These are phyloP conservation scores for Tiliqua scincoides DNA, from an alignment of 2,113 vertebrate genomes.

Conservation along the genomic window DNA sequence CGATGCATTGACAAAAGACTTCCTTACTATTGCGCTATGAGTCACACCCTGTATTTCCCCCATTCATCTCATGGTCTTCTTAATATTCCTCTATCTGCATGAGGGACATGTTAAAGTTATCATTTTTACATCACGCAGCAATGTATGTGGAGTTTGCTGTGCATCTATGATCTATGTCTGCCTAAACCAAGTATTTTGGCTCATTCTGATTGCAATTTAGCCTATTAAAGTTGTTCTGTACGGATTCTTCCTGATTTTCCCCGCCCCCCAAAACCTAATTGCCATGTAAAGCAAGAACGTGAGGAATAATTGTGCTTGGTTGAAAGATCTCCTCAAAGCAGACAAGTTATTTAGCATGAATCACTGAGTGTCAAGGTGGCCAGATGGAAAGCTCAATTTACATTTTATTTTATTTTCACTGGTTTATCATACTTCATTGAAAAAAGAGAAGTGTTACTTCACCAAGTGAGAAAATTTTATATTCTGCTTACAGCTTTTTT, in stretches of 20 bases:
- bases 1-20: too few species aligned
- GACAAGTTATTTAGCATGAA: conserved; percentile 67
- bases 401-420: conserved; percentile 74
- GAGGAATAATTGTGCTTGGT: conserved; percentile 23
- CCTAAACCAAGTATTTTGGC: not conserved
- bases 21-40: too few species aligned
- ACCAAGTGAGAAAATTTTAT: conserved; percentile 73
- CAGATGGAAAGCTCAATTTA: conserved; percentile 75
- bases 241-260: not conserved
- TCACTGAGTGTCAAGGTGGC: conserved; percentile 62
- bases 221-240: not conserved
- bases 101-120: not conserved
- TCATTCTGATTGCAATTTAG: not conserved
- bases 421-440: conserved; percentile 75
- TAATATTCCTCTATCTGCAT: not conserved
- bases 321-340: conserved; percentile 59
- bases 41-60: not conserved
- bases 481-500: conserved; percentile 70
- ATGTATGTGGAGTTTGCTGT: too few species aligned
- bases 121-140: not conserved
- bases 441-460: conserved; percentile 73
- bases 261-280: not conserved
- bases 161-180: not conserved
- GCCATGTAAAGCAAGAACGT: not conserved
- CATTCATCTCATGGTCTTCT: not conserved